phyloP scores from a whole-genome alignment of 1,140 invertebrate genomes.

The Myzus persicae region DNA sequence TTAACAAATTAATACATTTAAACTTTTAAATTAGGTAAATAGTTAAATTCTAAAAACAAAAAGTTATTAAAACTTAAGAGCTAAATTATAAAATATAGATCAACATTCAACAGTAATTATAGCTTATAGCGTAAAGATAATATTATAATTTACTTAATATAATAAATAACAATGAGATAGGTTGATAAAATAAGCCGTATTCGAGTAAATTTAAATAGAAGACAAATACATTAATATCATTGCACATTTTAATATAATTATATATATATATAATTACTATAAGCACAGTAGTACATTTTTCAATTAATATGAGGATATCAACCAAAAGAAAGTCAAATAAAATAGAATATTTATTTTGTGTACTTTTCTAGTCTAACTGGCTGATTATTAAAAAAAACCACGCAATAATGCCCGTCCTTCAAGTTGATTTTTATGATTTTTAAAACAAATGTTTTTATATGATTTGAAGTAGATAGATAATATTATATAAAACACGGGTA shows the following conservation, averaged over 20 bases:
- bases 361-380: neutral
- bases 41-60: neutral
- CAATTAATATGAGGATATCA: neutral
- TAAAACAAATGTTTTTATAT: neutral
- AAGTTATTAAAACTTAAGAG: neutral
- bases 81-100: too few species aligned
- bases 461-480: neutral
- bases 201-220: neutral
- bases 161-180: too few species aligned
- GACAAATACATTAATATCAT: neutral
- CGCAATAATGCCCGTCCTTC: too few species aligned
- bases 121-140: too few species aligned
- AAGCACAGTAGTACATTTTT: too few species aligned
- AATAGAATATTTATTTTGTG: neutral
- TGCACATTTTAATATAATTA: neutral
- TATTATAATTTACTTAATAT: too few species aligned
- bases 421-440: neutral
- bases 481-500: neutral
- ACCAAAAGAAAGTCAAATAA: neutral
- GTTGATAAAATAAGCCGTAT: neutral
- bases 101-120: too few species aligned
- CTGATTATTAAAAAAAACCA: neutral
- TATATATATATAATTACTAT: neutral
- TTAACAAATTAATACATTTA: neutral
- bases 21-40: too few species aligned